Base-by-base conservation (phyloP, 2,797 vertebrate genomes). In the Myiotriccus ornatus region DNA sequence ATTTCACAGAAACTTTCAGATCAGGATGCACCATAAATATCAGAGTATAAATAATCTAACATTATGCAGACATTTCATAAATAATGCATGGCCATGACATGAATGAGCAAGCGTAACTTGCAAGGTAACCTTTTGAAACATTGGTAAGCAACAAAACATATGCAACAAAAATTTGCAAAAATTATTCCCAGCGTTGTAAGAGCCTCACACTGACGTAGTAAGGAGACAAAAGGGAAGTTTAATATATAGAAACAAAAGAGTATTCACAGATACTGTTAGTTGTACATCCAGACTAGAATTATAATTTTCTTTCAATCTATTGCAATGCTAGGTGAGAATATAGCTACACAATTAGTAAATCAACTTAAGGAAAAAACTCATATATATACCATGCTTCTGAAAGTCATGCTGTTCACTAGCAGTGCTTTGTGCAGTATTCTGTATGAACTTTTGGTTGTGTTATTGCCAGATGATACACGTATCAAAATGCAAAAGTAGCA, bases 11-110 rank as follows among this genome's bases (percentile, higher is more conserved):
- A 70, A 23, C 39, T 95, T 96, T 95, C 87, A 95, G 90, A 95
- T 94, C 53, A 94, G 21, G 76, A 89, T 89, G 69, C 91, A 65
- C 56, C 76, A 92, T 91, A 95, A 94, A 94, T 94, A 88, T 95
- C 86, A 95, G 52, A 76, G 52, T 90, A 93, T 91, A 96, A 96
- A 95, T 94, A 95, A 97, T 83, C 87, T 95, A 83, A 92, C 47
- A 57, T 97, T 91, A 82, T 83, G 81, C 49, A 95, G 81, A 67
- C 47, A 41, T 55, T 94, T 97, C 67, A 86, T 94, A 87, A 96
- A 96, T 95, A 91, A 94, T 85, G 47, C 59, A 94, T 97, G 53
- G 9, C 46, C 44, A 24, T 77, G 64, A 95, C 55, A 84, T 86
- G 87, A 96, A 92, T 69, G 20, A 96, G 81, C 78, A 77, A 63